A percentile compares a stretch with the other conserved stretches of the same genome.
Evolutionary conservation across 2,797 vertebrate species (phyloP).

Genomic region (Accipiter badius): DNA sequence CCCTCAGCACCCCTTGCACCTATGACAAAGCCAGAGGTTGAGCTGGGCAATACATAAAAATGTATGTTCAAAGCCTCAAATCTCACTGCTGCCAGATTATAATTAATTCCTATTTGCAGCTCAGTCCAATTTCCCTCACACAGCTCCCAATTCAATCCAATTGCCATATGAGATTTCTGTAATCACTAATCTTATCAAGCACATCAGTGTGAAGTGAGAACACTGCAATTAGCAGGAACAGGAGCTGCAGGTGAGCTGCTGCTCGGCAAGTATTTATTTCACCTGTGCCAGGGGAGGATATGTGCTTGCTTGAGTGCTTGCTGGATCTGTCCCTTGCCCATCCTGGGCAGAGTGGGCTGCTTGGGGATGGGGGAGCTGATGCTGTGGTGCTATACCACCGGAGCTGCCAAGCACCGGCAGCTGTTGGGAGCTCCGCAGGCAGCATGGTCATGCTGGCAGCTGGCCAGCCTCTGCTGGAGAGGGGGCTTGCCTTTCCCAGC

Average conservation of each 20-base stretch:
- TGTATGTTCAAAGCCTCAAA: neutral
- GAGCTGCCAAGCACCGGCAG: neutral
- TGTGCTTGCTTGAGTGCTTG: rapidly evolving
- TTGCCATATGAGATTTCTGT: neutral
- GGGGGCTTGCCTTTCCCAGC: neutral
- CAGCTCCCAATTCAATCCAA: neutral
- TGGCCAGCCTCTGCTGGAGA: neutral
- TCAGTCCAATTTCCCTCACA: neutral
- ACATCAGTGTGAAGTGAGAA: neutral
- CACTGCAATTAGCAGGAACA: conserved; percentile 8
- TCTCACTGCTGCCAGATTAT: neutral
- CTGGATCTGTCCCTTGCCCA: too few species aligned
- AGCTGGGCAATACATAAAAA: neutral
- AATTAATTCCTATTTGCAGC: conserved; percentile 27
- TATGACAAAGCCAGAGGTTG: rapidly evolving
- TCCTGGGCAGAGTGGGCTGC: neutral
- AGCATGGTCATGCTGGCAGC: rapidly evolving
- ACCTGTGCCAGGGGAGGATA: neutral
- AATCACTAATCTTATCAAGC: conserved; percentile 21
- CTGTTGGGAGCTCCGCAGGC: neutral
- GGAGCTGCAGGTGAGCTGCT: neutral
- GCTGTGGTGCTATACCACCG: rapidly evolving
- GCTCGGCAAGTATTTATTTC: neutral
- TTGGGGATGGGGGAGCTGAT: rapidly evolving
- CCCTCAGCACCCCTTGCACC: neutral